phyloP scores from a whole-genome alignment of 2,113 vertebrate genomes.

The Pelusios castaneus region DNA sequence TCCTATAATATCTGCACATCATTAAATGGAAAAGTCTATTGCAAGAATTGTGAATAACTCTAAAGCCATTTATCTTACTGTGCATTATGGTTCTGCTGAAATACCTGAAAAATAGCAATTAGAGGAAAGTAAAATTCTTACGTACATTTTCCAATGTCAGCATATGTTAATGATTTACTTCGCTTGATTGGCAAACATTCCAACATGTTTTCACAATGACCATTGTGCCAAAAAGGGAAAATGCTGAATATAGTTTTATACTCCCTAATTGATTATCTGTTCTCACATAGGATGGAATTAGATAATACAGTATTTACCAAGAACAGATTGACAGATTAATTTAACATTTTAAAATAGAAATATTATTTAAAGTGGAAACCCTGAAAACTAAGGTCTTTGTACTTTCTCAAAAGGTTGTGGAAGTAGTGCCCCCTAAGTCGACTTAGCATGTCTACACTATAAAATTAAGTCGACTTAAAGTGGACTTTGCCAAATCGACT shows the following conservation, averaged over 20 bases:
- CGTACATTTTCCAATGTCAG: neutral
- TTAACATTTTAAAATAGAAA: neutral
- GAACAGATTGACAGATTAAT: neutral
- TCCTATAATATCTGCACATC: neutral
- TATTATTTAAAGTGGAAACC: neutral
- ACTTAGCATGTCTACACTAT: too few relatives aligned
- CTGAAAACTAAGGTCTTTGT: neutral
- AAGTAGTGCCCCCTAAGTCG: neutral
- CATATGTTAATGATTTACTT: conserved; percentile 57
- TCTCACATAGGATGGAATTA: neutral
- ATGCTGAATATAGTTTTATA: neutral
- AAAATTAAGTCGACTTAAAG: too few relatives aligned
- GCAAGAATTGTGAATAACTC: neutral
- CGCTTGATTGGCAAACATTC: neutral
- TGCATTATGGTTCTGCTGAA: neutral
- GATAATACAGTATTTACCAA: neutral
- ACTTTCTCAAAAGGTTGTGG: neutral
- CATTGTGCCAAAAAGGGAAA: neutral
- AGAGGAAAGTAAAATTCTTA: neutral
- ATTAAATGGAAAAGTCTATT: neutral
- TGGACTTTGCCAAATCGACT: too few relatives aligned
- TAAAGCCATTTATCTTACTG: neutral
- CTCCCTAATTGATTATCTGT: neutral
- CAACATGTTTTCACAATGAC: neutral
- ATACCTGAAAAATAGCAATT: neutral